Percentiles rank a stretch among this genome's conserved stretches.
phyloP scores from a whole-genome alignment of 1,140 invertebrate genomes.

The Penaeus indicus region DNA sequence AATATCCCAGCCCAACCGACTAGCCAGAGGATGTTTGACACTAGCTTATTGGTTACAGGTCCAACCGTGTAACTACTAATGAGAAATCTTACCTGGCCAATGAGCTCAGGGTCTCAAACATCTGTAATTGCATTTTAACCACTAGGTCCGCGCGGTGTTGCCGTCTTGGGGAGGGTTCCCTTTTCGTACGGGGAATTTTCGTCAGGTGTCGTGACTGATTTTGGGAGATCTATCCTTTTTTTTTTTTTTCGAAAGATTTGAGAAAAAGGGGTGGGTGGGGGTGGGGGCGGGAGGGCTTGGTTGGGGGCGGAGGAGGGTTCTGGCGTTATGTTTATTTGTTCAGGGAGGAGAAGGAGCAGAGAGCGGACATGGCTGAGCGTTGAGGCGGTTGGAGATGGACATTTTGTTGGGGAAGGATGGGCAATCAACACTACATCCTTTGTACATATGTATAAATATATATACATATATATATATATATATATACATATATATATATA shows the following conservation, averaged over 20 bases:
- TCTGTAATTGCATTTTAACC: conserved; percentile 20
- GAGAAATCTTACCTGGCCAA: conserved; percentile 49
- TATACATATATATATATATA: not conserved
- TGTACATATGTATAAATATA: not conserved
- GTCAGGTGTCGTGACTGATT: conserved; percentile 8
- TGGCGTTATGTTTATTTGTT: too few relatives aligned
- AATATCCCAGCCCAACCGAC: not conserved
- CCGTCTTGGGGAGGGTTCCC: not conserved
- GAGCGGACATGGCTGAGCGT: not conserved
- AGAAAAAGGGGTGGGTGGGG: not conserved
- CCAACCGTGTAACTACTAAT: conserved; percentile 47
- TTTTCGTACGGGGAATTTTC: not conserved
- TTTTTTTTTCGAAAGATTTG: conserved; percentile 12
- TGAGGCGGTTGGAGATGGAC: not conserved
- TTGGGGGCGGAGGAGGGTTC: too few relatives aligned
- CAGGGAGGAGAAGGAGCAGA: too few relatives aligned
- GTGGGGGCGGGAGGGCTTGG: too few relatives aligned
- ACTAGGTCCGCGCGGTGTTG: conserved; percentile 20
- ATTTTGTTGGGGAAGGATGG: not conserved
- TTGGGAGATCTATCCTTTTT: not conserved
- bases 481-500: not conserved
- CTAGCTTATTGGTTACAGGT: conserved; percentile 39
- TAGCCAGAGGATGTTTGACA: conserved; percentile 32
- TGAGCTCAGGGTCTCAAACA: conserved; percentile 24
- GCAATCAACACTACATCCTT: not conserved